Evolutionary conservation across 2,888 invertebrate genomes (phyloP).

Genomic region (Cabera pusaria): DNA sequence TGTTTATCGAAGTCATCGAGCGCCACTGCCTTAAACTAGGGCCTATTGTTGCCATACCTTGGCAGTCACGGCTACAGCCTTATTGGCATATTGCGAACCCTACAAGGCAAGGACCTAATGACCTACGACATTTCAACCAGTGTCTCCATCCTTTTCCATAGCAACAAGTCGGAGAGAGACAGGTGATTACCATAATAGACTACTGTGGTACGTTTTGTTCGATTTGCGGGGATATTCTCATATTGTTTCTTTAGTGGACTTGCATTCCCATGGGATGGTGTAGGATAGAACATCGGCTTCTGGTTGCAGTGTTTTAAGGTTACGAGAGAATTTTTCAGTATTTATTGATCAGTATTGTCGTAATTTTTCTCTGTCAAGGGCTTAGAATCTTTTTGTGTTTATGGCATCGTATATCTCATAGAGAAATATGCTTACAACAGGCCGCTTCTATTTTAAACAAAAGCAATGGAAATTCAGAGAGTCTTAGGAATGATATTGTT

Average conservation of each 20-base stretch:
- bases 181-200: slow-evolving; percentile 72
- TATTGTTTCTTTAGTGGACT: slow-evolving; percentile 39
- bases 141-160: slow-evolving; percentile 56
- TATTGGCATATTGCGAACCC: slow-evolving; percentile 81
- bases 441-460: no score
- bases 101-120: slow-evolving; percentile 80
- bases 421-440: no score
- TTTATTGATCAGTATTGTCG: no score
- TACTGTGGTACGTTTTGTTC: slow-evolving; percentile 74
- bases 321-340: neutral
- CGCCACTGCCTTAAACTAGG: slow-evolving; percentile 42
- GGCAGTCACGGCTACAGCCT: slow-evolving; percentile 77
- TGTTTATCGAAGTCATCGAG: slow-evolving; percentile 68
- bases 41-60: slow-evolving; percentile 71
- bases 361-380: no score
- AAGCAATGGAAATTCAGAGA: no score
- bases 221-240: slow-evolving; percentile 73
- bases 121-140: slow-evolving; percentile 82
- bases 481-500: no score
- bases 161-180: slow-evolving; percentile 48
- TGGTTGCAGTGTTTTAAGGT: neutral
- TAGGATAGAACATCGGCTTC: slow-evolving; percentile 3
- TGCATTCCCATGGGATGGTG: slow-evolving; percentile 30
- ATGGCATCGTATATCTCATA: no score
- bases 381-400: no score